Conservation (phyloP, 2,797 vertebrate genomes). For the Pseudochirops cupreus region DNA sequence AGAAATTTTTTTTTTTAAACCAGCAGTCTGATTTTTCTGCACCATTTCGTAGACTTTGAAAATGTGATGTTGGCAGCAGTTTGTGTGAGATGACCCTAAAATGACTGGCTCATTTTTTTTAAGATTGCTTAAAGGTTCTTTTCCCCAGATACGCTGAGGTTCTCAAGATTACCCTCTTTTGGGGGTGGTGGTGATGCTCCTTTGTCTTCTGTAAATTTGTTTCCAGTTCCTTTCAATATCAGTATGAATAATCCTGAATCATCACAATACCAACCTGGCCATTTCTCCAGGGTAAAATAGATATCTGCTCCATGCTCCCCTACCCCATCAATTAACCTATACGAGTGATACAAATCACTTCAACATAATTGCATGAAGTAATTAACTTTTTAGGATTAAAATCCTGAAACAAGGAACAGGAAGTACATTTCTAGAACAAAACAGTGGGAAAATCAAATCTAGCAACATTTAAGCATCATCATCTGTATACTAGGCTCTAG, state of each 20-base stretch:
- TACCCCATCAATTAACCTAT: slow-evolving; percentile 6
- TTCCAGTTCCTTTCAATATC: slow-evolving; percentile 2
- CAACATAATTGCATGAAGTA: not conserved
- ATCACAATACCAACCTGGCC: not conserved
- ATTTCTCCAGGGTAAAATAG: not conserved
- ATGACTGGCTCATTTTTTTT: not conserved
- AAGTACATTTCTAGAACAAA: not conserved
- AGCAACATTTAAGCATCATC: not conserved
- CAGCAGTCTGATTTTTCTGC: not conserved
- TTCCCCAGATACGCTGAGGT: not conserved
- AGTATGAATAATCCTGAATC: not conserved
- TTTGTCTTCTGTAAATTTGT: not conserved
- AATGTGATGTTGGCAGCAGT: not conserved
- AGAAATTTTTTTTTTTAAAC: not conserved
- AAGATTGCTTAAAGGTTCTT: not conserved
- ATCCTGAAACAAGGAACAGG: slow-evolving; percentile 11
- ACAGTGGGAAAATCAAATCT: not conserved
- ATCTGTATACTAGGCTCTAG: not conserved
- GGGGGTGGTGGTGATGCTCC: not conserved
- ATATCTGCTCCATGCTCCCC: not conserved
- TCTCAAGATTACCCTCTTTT: not conserved
- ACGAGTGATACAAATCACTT: slow-evolving; percentile 9
- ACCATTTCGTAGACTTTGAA: not conserved
- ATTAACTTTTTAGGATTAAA: slow-evolving; percentile 8
- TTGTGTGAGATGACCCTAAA: not conserved